Base-by-base conservation (phyloP, 2,113 vertebrate genomes). In the Stictonetta naevosa region DNA sequence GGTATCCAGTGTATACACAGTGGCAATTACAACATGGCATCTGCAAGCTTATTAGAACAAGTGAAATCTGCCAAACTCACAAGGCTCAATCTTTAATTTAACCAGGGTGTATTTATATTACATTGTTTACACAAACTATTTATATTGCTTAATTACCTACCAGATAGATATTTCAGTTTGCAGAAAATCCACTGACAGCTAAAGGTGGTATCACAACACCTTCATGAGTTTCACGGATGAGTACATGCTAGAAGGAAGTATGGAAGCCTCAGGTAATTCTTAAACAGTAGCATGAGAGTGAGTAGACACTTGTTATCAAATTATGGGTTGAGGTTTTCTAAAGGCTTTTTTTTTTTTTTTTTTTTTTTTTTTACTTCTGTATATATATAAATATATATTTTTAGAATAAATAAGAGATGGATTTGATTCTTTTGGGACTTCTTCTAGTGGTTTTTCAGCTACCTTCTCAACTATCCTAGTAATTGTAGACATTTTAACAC, bases 401-500 rank as follows among this genome's bases (percentile, higher is more conserved):
- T 44, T 83, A 28, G 6, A 20, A 66, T 90, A 92, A 93, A 50
- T 28, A 75, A 53, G 20, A 93, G 29, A 72, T 82, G 11, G 34
- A 53, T 88, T 83, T 83, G 36, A 73, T 48, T 84, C 31, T 82
- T 88, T 88, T 44, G 58, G 71, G 48, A 72, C 55, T 67, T 89
- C 69, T 88, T 79, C 69, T 48, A 90, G 17, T 55, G 44, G 38
- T 91, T 93, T 93, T 87, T 90, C 85, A 90, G 82, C 85, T 78
- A 76, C 55, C 8, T 50, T 77, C 52, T 87, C 88, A 85, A 82
- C 53, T 77, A 60, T 77, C 40, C 83, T 84, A 81, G 72, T 56
- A 90, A 81, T 91, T 95, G 93, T 94, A 94, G 80, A 95, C 87
- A 79, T 72, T 93, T 83, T 94, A 97, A 76, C 69, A 84, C 29